Evolutionary conservation across 2,797 vertebrate genomes (phyloP).

Genomic region (Schizopygopsis malacanthus): DNA sequence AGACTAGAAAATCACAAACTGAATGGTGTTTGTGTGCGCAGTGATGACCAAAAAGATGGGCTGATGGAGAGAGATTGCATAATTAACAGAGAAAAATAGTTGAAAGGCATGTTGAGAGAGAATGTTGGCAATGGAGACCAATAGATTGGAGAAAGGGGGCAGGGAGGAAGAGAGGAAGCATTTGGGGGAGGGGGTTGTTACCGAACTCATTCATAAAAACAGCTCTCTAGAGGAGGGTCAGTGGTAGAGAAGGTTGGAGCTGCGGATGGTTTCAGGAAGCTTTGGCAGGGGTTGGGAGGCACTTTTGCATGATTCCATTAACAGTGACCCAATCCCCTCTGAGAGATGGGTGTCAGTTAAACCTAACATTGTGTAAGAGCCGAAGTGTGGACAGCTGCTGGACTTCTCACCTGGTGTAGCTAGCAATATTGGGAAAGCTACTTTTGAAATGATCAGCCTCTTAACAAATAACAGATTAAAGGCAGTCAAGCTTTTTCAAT

Average conservation of each 20-base stretch:
- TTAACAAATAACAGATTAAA: background rate
- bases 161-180: slow-evolving; percentile 14
- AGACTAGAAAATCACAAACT: slow-evolving; percentile 68
- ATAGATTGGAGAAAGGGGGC: slow-evolving; percentile 7
- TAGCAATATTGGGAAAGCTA: background rate
- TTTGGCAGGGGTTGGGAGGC: slow-evolving; percentile 59
- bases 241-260: slow-evolving; percentile 53
- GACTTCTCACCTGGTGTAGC: slow-evolving; percentile 28
- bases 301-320: slow-evolving; percentile 58
- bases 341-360: too few species aligned
- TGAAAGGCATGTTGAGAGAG: slow-evolving; percentile 22
- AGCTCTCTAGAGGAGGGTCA: slow-evolving; percentile 24
- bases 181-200: slow-evolving; percentile 49
- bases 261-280: slow-evolving; percentile 53
- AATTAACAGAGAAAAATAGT: background rate
- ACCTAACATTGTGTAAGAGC: too few species aligned
- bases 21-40: slow-evolving; percentile 54
- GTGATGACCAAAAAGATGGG: slow-evolving; percentile 2
- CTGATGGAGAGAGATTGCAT: background rate
- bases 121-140: slow-evolving; percentile 1
- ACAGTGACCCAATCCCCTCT: slow-evolving; percentile 34
- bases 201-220: slow-evolving; percentile 61
- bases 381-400: background rate
- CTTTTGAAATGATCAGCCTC: background rate
- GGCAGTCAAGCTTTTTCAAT: background rate